phyloP scores from a whole-genome alignment of 2,888 invertebrate species.

The Brachyptera putata region DNA sequence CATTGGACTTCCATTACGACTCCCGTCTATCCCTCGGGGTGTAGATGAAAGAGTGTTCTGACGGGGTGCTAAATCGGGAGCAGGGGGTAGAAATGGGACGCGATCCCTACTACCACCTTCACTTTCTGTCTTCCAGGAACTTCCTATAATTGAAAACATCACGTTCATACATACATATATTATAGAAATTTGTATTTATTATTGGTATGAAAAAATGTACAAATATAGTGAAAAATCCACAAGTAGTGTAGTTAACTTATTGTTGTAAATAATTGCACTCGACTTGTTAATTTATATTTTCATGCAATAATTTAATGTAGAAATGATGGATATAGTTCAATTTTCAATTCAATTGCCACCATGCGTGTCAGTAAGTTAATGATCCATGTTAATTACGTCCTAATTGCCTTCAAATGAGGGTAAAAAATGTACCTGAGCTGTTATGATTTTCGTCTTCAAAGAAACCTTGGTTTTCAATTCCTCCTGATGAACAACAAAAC shows the following conservation, averaged over 20 bases:
- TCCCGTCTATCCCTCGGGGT: constrained; percentile 12
- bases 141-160: constrained; percentile 40
- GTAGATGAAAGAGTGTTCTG: not conserved
- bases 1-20: not conserved
- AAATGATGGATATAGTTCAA: too few relatives aligned
- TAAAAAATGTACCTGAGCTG: constrained; percentile 52
- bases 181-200: not conserved
- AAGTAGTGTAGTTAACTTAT: not conserved
- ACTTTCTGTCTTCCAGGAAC: constrained; percentile 49
- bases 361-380: too few relatives aligned
- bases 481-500: constrained; percentile 44
- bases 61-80: constrained; percentile 13
- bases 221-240: not conserved
- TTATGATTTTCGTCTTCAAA: constrained; percentile 71
- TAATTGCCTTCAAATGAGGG: too few relatives aligned
- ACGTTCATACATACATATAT: constrained; percentile 4
- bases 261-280: too few relatives aligned
- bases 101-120: constrained; percentile 49
- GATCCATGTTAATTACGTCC: too few relatives aligned
- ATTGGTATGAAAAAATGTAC: not conserved
- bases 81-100: constrained; percentile 46
- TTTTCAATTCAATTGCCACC: too few relatives aligned
- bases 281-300: too few relatives aligned
- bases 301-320: too few relatives aligned
- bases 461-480: constrained; percentile 74